Evolutionary conservation across 2,113 vertebrate genomes (phyloP).

Genomic region (Elanoides forficatus): DNA sequence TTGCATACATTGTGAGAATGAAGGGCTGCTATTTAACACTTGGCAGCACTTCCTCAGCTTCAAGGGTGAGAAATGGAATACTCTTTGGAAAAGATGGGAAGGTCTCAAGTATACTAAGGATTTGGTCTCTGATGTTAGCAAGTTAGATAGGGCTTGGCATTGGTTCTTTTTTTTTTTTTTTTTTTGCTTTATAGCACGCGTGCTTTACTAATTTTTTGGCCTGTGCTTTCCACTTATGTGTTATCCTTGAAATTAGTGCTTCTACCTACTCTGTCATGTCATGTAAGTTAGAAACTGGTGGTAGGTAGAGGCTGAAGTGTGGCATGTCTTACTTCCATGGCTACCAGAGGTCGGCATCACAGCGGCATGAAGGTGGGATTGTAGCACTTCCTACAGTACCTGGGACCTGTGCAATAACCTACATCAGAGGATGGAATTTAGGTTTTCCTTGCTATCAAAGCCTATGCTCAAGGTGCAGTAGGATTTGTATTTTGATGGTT

Average conservation of each 20-base stretch:
- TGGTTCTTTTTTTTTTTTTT: neutral
- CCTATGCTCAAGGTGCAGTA: neutral
- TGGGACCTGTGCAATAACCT: neutral
- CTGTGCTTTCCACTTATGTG: neutral
- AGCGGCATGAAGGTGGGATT: fast-evolving
- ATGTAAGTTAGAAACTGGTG: neutral
- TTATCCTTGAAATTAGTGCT: neutral
- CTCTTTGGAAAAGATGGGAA: neutral
- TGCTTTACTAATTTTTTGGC: neutral
- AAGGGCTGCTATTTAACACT: neutral
- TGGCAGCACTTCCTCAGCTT: neutral
- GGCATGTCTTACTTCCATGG: fast-evolving
- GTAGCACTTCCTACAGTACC: neutral
- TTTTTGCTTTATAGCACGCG: neutral
- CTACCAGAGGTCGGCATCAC: neutral
- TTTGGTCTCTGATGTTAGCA: neutral
- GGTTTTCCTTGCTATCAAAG: neutral
- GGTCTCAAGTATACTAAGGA: fast-evolving
- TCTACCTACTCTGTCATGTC: neutral
- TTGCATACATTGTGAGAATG: neutral
- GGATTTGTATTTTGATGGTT: neutral
- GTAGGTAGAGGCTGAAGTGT: neutral
- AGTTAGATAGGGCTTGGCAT: neutral
- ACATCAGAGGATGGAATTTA: neutral
- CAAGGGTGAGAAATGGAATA: neutral